Percentiles rank a stretch among this genome's conserved stretches.
phyloP scores from a whole-genome alignment of 2,888 invertebrate genomes.

The Pseudococcus longispinus region DNA sequence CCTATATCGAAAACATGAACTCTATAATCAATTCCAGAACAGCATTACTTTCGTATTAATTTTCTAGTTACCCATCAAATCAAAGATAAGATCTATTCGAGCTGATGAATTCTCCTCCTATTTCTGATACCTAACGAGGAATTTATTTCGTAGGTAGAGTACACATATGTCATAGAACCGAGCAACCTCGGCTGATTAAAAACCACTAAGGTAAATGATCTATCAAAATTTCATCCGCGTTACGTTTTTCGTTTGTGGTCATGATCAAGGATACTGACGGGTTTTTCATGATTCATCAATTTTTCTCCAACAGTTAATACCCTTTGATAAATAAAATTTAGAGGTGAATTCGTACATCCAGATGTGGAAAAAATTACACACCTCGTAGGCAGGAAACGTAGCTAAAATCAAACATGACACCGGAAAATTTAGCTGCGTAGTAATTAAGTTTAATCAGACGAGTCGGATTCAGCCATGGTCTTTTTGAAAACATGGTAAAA shows the following conservation, averaged over 20 bases:
- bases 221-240: not conserved
- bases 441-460: not conserved
- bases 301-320: not conserved
- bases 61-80: no score
- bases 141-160: not conserved
- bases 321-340: not conserved
- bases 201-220: not conserved
- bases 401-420: not conserved
- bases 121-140: not conserved
- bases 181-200: not conserved
- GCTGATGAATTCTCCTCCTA: not conserved
- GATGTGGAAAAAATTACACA: not conserved
- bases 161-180: not conserved
- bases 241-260: not conserved
- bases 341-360: not conserved
- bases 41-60: no score
- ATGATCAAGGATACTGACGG: not conserved
- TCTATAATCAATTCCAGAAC: no score
- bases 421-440: slow-evolving; percentile 23
- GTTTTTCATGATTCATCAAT: slow-evolving; percentile 6
- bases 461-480: not conserved
- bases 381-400: not conserved
- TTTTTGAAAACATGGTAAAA: not conserved
- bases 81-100: not conserved
- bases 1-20: not conserved